Evolutionary conservation across 2,113 vertebrate species (phyloP), one percentile per base, ranked within the genome.

Genomic region (Canis aureus): DNA sequence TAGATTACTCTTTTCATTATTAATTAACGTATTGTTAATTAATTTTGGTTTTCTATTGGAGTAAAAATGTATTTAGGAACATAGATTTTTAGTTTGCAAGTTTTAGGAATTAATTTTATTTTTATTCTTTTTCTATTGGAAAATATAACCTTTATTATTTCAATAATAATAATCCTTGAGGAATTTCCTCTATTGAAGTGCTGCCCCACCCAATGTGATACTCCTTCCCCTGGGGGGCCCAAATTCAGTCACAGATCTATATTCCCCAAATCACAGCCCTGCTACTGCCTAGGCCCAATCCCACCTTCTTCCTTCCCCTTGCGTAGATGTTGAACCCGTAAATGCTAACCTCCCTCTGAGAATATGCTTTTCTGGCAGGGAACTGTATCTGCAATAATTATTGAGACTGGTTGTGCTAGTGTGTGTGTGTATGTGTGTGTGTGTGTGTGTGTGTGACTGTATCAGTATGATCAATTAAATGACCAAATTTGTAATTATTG

Each of bases 71-170:
- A 66, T 49, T 89, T 66, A 89, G 67, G 53, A 69, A 51, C 8
- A 96, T 43, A 76, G 23, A 76, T 59, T 82, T 74, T 93, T 82
- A 51, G 23, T 23, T 57, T 22, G 82, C 20, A 29, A 74, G 49
- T 76, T 67, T 93, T 67, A 83, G 17, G 35, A 64, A 81, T 83
- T 29, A 76, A 67, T 89, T 89, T 83, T 76, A 89, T 76, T 82
- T 95, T 88, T 76, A 57, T 76, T 51, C 1, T 22, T 92, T 57
- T 80, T 87, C n/a, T 73, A 53, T 64, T 22, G 7, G 69, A 83
- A 69, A 82, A 64, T 64, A 23, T 89, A 13, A 29, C 13, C 35
- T 57, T 35, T 35, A 78, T 78, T 84, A 74, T 29, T 92, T 82
- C 51, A 35, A 35, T 12, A 17, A 7, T 49, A 22, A 74, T 22